Evolutionary conservation across 1,140 invertebrate species (phyloP).

Genomic region (Cyrtorhinus lividipennis): DNA sequence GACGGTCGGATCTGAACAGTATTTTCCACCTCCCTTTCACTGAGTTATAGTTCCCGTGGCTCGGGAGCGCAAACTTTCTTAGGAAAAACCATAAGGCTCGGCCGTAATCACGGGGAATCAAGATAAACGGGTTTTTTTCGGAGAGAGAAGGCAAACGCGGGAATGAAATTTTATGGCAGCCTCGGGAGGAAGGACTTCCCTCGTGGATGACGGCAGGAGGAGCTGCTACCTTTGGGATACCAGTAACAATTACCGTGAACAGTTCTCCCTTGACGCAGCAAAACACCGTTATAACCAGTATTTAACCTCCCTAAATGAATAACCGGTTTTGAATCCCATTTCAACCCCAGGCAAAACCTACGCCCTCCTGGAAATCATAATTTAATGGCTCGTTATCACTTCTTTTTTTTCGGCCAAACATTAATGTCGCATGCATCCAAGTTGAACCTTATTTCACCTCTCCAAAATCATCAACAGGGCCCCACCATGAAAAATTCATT

Average conservation of each 20-base stretch:
- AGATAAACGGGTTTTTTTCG: constrained; percentile 12
- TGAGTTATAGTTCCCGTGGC: constrained; percentile 14
- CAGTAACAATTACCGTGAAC: background rate
- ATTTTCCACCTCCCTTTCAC: background rate
- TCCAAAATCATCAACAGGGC: too few relatives aligned
- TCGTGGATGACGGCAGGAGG: background rate
- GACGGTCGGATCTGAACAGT: background rate
- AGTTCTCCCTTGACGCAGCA: background rate
- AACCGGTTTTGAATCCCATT: too few relatives aligned
- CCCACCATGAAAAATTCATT: too few relatives aligned
- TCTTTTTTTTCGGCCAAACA: too few relatives aligned
- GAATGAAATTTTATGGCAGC: constrained; percentile 13
- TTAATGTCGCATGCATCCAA: too few relatives aligned
- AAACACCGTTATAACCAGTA: background rate
- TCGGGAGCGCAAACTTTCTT: constrained; percentile 10
- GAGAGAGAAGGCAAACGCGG: background rate
- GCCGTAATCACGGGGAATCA: constrained; percentile 12
- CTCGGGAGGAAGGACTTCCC: background rate
- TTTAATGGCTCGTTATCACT: background rate
- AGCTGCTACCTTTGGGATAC: too few relatives aligned
- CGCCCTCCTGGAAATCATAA: background rate
- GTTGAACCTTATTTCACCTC: too few relatives aligned
- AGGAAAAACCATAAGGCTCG: constrained; percentile 15
- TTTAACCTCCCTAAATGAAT: background rate
- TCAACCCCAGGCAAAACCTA: background rate